A percentile compares a stretch with the other conserved stretches of the same genome.
phyloP scores from a whole-genome alignment of 2,797 vertebrate species.

The Gastrophryne carolinensis region DNA sequence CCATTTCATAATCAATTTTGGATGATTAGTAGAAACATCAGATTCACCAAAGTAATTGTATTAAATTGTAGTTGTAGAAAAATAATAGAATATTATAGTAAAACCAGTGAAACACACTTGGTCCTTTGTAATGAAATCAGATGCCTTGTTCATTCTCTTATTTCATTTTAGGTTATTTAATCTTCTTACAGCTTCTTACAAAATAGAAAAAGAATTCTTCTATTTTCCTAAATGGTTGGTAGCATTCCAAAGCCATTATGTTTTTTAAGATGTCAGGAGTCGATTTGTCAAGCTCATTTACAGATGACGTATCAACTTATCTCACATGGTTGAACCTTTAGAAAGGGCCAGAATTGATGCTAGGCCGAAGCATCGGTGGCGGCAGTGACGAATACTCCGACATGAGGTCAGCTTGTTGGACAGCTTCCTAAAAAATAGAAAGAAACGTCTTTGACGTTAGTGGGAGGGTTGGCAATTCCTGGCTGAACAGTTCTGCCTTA shows the following conservation, averaged over 20 bases:
- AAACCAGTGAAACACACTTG: not conserved
- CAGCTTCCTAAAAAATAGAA: constrained; percentile 63
- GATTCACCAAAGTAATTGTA: not conserved
- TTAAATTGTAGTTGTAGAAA: no score
- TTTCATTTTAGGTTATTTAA: not conserved
- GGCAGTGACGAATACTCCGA: not conserved
- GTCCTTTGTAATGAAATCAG: not conserved
- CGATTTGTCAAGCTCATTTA: constrained; percentile 67
- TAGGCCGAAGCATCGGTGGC: not conserved
- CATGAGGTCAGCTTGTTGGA: constrained; percentile 57
- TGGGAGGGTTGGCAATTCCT: constrained; percentile 68
- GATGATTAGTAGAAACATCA: not conserved
- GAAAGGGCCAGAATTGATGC: constrained; percentile 68
- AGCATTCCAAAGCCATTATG: constrained; percentile 32
- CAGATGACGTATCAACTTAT: constrained; percentile 75
- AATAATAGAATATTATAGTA: no score
- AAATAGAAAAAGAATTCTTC: not conserved
- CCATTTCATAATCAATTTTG: no score
- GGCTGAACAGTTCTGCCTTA: constrained; percentile 74
- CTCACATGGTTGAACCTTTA: constrained; percentile 74
- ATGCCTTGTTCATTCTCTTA: not conserved
- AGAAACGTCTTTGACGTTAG: constrained; percentile 53
- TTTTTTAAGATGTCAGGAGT: constrained; percentile 57
- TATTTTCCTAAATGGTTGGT: not conserved
- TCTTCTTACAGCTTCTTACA: not conserved